A percentile compares a stretch with the other conserved stretches of the same genome.
Conservation (phyloP, 2,113 vertebrate genomes). For the Laticauda colubrina region DNA sequence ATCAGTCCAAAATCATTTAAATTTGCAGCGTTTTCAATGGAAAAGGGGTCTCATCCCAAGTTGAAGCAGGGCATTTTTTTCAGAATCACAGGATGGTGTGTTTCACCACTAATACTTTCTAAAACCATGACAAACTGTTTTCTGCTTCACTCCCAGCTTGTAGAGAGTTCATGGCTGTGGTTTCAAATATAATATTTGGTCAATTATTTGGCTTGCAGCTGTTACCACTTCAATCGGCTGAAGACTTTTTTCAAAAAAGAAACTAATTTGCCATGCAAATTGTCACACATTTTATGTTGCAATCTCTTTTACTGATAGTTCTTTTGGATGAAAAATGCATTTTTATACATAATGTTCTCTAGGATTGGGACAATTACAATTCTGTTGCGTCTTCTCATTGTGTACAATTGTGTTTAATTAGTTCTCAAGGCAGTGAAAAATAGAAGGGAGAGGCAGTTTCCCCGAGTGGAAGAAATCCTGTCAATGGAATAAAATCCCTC, state of each 20-base stretch:
- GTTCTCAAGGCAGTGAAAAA: conserved; percentile 45
- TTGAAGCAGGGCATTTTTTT: conserved; percentile 34
- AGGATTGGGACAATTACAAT: conserved; percentile 53
- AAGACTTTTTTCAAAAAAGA: conserved; percentile 69
- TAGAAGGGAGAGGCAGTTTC: conserved; percentile 55
- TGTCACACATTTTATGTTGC: conserved; percentile 73
- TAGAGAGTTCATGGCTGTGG: conserved; percentile 56
- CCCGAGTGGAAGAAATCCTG: conserved; percentile 59
- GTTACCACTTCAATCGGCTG: conserved; percentile 69
- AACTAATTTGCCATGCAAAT: conserved; percentile 69
- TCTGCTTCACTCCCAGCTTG: conserved; percentile 50
- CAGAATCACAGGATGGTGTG: conserved; percentile 42
- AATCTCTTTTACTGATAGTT: conserved; percentile 76
- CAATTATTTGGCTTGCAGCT: conserved; percentile 60
- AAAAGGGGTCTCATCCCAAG: conserved; percentile 61
- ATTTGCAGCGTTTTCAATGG: conserved; percentile 77
- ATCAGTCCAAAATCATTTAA: conserved; percentile 49
- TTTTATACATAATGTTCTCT: conserved; percentile 73
- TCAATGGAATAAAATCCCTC: conserved; percentile 71
- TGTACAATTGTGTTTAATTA: conserved; percentile 12
- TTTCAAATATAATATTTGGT: conserved; percentile 53
- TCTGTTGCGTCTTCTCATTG: conserved; percentile 30
- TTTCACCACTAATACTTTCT: conserved; percentile 51
- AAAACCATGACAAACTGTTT: conserved; percentile 64
- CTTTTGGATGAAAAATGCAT: conserved; percentile 75